Evolutionary conservation across 2,888 invertebrate species (phyloP), one percentile per base, ranked within the genome.

Genomic region (Thymelicus sylvestris): DNA sequence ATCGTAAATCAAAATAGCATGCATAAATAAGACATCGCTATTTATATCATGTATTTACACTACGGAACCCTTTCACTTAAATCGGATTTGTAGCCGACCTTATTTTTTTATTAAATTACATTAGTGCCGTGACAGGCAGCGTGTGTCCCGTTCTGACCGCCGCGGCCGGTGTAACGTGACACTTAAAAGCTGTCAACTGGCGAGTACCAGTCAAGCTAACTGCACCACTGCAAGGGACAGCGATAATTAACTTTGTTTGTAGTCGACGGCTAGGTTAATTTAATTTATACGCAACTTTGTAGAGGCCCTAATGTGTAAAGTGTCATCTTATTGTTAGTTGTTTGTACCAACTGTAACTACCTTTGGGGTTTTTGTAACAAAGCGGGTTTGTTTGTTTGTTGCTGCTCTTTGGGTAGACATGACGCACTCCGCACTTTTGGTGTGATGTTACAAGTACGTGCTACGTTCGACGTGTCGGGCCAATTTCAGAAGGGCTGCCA

Each of bases 31-130:
- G 19, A 19, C 19, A 19, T n/a, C n/a, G n/a, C 19, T 19, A 19
- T 19, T 31, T 31, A 31, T 31, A 31, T 31, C 2, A 19, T 2
- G 19, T 44, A 7, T 44, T 44, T 10, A 44, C 12, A 44, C 13
- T 7, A 52, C 52, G 52, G 52, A 52, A 52, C 52, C 19, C 31
- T 7, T 7, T 19, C 13, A 52, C 52, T 7, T 3, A 52, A 44
- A 4, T 44, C 44, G 10, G 19, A 52, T 52, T 19, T 15, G 7
- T 8, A 3, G 6, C 15, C 1, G 7, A 52, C 19, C 4, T 8
- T 44, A 44, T 8, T 78, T 83, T 84, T 86, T 82, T 87, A 90
- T 89, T 85, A 85, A 88, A 88, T 90, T 87, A 88, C 80, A 6
- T 24, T 15, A 13, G 15, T 19, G 2, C 52, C 55, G 55, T 52